A percentile compares a stretch with the other conserved stretches of the same genome.
These are phyloP conservation scores for Aspidoscelis tigris DNA, from an alignment of 2,113 vertebrate species.

Conservation along the genomic window DNA sequence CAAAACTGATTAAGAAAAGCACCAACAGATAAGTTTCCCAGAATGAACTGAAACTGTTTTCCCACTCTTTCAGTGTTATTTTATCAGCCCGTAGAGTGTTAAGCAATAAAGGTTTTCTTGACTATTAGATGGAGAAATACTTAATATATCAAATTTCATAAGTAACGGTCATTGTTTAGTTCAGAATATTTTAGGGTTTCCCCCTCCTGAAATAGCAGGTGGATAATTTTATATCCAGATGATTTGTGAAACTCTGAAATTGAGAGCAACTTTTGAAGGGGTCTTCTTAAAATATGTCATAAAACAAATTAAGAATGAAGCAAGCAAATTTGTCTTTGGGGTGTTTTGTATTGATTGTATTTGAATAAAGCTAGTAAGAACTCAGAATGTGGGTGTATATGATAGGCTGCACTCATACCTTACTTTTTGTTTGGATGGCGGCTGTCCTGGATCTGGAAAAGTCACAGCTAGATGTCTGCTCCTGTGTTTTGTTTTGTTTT, in stretches of 20 bases:
- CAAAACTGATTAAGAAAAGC: conserved; percentile 12
- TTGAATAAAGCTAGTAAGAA: neutral
- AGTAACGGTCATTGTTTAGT: neutral
- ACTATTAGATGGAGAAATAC: conserved; percentile 21
- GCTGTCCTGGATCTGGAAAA: too few relatives aligned
- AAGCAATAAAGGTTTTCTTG: conserved; percentile 59
- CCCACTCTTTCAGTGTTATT: conserved; percentile 38
- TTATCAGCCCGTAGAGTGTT: conserved; percentile 36
- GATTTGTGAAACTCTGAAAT: neutral
- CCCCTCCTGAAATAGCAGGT: neutral
- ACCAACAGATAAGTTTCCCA: neutral
- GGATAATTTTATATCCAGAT: neutral
- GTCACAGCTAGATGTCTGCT: too few relatives aligned
- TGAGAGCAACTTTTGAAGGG: neutral
- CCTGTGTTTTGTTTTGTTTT: too few relatives aligned
- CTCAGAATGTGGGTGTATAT: neutral
- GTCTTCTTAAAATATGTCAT: too few relatives aligned
- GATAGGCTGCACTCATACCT: too few relatives aligned
- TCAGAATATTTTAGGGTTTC: neutral
- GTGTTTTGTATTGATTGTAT: neutral
- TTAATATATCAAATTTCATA: neutral
- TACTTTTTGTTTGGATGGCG: too few relatives aligned
- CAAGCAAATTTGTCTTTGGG: neutral
- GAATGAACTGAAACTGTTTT: conserved; percentile 24
- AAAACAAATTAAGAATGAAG: neutral